Base-by-base conservation (phyloP, 2,888 invertebrate genomes). In the Nomada ruficornis region DNA sequence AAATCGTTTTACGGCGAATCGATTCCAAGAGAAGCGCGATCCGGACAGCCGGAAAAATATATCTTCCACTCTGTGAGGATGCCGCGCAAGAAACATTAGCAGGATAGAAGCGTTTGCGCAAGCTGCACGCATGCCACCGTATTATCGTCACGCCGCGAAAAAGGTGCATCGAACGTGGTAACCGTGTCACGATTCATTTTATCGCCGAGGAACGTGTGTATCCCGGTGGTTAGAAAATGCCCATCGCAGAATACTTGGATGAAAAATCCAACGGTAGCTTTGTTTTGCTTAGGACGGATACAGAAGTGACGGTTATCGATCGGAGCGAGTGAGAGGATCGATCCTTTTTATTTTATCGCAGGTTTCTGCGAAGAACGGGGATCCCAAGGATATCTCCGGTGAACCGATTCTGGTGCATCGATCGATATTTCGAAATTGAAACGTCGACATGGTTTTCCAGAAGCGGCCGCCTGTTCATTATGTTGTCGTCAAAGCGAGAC, bases 401-500 rank as follows among this genome's bases (percentile, higher is more conserved):
- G 11, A 15, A 18, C 44, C n/a, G 23, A 20, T 13, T 20, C 26
- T 26, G 11, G 36, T 1, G 10, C 9, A 65, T 23, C 62, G 63
- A 68, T 75, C 80, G 84, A 81, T 70, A 76, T 60, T 60, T 81
- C 79, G 81, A 88, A 88, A 88, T 86, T 88, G 88, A 88, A 88
- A 82, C 84, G 83, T 86, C 75, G 84, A 64, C 75, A 50, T 54
- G 78, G 80, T 81, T 88, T 83, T 88, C 83, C 78, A 83, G 88
- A 86, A 87, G 80, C 80, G 85, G 67, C 65, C 63, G 78, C 72
- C 83, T 86, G 73, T 83, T 87, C 88, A 88, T 88, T 87, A 86
- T 88, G 86, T 85, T 82, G 86, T 82, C 84, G 79, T 57, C 82
- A 67, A 59, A 71, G 73, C 68, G 69, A 82, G 86, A 77, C 79